Evolutionary conservation across 1,140 invertebrate genomes (phyloP).

Genomic region (Eriocheir sinensis): DNA sequence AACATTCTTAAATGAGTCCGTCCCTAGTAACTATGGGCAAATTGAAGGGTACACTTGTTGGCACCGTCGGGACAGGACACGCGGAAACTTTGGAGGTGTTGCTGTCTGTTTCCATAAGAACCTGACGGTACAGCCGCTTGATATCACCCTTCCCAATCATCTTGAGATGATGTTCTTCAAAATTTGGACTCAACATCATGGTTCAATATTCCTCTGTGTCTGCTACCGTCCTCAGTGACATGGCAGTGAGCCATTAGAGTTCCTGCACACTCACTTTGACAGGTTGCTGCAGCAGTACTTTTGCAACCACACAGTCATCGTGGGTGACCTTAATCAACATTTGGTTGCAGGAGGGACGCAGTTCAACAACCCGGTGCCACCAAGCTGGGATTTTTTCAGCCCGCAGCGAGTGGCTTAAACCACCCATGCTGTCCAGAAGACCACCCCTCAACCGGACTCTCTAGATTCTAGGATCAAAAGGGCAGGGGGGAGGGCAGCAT

Average conservation of each 20-base stretch:
- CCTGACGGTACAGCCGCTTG: neutral
- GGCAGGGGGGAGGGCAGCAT: too few species aligned
- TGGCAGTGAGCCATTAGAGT: neutral
- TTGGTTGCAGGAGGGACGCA: too few species aligned
- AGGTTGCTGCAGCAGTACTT: neutral
- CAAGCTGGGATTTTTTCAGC: too few species aligned
- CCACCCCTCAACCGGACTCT: too few species aligned
- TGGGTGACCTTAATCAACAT: neutral
- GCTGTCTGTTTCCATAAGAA: conserved; percentile 31
- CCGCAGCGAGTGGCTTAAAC: too few species aligned
- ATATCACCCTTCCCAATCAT: neutral
- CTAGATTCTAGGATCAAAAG: too few species aligned
- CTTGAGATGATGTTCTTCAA: conserved; percentile 41
- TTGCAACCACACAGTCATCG: neutral
- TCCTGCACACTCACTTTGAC: neutral
- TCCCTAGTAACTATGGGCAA: conserved; percentile 16
- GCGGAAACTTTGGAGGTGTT: conserved; percentile 19
- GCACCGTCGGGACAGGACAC: neutral
- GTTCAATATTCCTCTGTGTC: neutral
- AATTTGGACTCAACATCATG: neutral
- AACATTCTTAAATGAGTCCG: conserved; percentile 31
- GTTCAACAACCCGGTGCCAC: too few species aligned
- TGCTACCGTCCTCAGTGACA: conserved; percentile 33
- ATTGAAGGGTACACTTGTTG: neutral
- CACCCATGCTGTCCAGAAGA: too few species aligned